phyloP scores from a whole-genome alignment of 2,888 invertebrate genomes.

The Platycnemis pennipes region DNA sequence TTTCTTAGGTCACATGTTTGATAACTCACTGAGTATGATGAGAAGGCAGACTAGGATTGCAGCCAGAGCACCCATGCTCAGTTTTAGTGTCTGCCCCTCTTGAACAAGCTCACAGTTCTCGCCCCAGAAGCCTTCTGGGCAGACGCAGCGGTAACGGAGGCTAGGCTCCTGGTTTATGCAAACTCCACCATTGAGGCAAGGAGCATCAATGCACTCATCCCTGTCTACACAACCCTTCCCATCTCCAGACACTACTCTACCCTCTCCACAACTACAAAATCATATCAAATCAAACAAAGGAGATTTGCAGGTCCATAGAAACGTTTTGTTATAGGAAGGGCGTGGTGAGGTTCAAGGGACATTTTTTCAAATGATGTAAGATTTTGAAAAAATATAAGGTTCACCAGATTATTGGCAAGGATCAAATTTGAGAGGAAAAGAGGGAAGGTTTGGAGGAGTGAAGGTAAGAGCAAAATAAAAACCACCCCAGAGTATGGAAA shows the following conservation, averaged over 20 bases:
- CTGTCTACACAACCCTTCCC: constrained; percentile 96
- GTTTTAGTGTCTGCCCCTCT: constrained; percentile 96
- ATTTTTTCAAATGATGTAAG: background rate
- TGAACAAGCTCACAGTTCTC: constrained; percentile 96
- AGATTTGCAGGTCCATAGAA: background rate
- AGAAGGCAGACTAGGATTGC: constrained; percentile 98
- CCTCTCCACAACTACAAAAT: constrained; percentile 92
- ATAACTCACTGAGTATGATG: constrained; percentile 95
- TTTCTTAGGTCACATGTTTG: background rate
- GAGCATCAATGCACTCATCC: constrained; percentile 96
- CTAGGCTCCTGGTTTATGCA: constrained; percentile 96
- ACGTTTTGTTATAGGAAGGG: background rate
- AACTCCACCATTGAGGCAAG: constrained; percentile 95
- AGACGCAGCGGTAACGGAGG: constrained; percentile 92
- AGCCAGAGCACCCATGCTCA: constrained; percentile 98
- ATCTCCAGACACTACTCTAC: constrained; percentile 93
- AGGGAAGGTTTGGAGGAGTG: background rate
- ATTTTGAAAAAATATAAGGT: constrained; percentile 47
- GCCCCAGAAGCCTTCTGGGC: constrained; percentile 96
- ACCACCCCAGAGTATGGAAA: background rate
- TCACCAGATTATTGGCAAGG: constrained; percentile 37
- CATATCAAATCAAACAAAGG: constrained; percentile 20
- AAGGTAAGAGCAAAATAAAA: constrained; percentile 30
- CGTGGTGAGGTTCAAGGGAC: background rate
- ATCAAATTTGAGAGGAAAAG: constrained; percentile 70